phyloP scores from a whole-genome alignment of 2,888 invertebrate species.

The Synanthedon formicaeformis region DNA sequence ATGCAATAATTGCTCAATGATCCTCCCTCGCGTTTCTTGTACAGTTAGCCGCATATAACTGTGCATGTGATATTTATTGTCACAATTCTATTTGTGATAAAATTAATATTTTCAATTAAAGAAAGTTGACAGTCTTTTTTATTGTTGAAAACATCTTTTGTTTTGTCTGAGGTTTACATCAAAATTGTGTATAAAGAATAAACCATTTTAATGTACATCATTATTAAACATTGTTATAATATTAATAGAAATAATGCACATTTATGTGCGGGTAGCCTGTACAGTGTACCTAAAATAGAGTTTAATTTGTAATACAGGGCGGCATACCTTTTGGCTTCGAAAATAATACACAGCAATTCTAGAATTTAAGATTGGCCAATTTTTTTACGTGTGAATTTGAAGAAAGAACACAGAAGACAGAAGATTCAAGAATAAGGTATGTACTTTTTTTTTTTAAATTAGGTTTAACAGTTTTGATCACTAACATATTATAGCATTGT shows the following conservation, averaged over 20 bases:
- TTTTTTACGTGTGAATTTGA: slow-evolving; percentile 31
- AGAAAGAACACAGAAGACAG: slow-evolving; percentile 20
- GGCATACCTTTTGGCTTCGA: slow-evolving; percentile 54
- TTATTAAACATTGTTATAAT: no score
- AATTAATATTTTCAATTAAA: no score
- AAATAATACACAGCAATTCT: slow-evolving; percentile 25
- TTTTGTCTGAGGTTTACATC: no score
- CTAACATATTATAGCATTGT: slow-evolving; percentile 36
- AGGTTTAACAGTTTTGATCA: slow-evolving; percentile 26
- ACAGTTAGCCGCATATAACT: neutral
- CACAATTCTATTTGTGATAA: no score
- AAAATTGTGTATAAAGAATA: no score
- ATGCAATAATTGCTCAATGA: slow-evolving; percentile 51
- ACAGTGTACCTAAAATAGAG: neutral
- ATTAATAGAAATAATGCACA: no score
- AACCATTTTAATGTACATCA: no score
- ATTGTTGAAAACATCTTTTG: no score
- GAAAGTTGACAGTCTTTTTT: no score
- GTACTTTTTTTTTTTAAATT: slow-evolving; percentile 24
- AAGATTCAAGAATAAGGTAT: slow-evolving; percentile 34
- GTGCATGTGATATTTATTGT: neutral
- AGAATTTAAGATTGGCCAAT: slow-evolving; percentile 61
- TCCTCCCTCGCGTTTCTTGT: slow-evolving; percentile 35
- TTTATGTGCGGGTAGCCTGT: neutral
- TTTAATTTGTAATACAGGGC: slow-evolving; percentile 8